Percentiles rank a stretch among this genome's conserved stretches.
Evolutionary conservation across 2,113 vertebrate species (phyloP).

Genomic region (Muscicapa adusta): DNA sequence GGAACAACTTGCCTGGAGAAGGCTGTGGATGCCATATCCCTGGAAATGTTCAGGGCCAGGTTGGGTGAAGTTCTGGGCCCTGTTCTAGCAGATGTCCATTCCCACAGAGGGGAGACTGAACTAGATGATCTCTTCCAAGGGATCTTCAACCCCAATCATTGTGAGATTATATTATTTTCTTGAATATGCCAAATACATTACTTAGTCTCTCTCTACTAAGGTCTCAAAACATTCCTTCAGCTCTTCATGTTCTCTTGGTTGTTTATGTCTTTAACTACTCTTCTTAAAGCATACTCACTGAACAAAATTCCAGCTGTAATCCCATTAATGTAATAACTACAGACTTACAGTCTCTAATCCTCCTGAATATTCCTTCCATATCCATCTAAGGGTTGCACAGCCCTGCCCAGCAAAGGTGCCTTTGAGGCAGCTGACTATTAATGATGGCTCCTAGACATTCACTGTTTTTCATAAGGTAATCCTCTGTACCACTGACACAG

Average conservation of each 20-base stretch:
- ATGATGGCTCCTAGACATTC: background rate
- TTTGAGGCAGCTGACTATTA: background rate
- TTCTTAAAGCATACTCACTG: background rate
- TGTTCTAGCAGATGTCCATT: background rate
- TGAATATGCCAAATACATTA: background rate
- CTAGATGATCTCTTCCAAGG: background rate
- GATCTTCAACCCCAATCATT: background rate
- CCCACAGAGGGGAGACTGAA: background rate
- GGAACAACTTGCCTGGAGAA: background rate
- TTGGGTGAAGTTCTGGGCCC: background rate
- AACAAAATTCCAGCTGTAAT: background rate
- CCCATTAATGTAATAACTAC: background rate
- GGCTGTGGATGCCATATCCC: background rate
- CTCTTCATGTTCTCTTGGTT: background rate
- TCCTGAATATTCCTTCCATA: background rate
- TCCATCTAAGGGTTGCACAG: background rate
- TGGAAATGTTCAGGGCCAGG: background rate
- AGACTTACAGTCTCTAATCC: background rate
- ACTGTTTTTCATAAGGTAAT: background rate
- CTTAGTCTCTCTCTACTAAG: background rate
- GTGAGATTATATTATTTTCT: background rate
- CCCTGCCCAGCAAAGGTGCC: background rate
- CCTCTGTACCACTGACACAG: background rate
- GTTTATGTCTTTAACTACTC: background rate
- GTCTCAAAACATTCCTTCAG: background rate